A percentile compares a stretch with the other conserved stretches of the same genome.
These are phyloP conservation scores for Zaprionus lachaisei DNA, from an alignment of 1,140 invertebrate genomes.

Conservation along the genomic window DNA sequence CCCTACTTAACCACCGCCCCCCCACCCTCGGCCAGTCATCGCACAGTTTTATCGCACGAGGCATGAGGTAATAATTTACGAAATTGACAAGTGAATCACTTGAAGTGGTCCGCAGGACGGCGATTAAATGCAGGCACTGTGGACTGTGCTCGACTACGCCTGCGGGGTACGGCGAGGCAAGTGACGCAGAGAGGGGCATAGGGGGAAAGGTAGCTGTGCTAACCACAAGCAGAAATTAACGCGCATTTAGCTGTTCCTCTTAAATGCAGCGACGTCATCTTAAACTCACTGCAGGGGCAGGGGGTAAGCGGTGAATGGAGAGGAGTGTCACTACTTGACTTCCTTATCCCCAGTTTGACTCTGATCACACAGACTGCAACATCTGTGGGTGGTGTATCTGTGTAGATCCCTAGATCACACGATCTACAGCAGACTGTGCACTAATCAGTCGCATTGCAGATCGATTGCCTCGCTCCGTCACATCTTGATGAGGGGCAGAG, in stretches of 20 bases:
- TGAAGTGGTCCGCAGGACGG: slow-evolving; percentile 21
- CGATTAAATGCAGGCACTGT: slow-evolving; percentile 7
- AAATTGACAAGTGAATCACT: slow-evolving; percentile 79
- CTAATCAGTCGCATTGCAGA: background rate
- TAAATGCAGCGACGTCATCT: slow-evolving; percentile 67
- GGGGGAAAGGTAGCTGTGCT: background rate
- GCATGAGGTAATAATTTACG: slow-evolving; percentile 77
- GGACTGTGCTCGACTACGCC: background rate
- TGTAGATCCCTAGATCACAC: background rate
- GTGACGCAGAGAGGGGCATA: background rate
- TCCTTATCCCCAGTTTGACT: slow-evolving; percentile 36
- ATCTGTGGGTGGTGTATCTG: too few relatives aligned
- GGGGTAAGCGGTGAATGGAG: slow-evolving; percentile 15
- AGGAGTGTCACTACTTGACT: slow-evolving; percentile 71
- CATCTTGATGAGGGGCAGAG: background rate
- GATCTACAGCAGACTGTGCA: background rate
- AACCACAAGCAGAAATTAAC: slow-evolving; percentile 66
- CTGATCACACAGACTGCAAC: too few relatives aligned
- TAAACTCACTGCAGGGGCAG: slow-evolving; percentile 1
- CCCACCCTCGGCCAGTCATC: slow-evolving; percentile 16
- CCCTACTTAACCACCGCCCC: background rate
- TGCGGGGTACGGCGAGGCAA: background rate
- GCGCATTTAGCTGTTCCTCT: slow-evolving; percentile 77
- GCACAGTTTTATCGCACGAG: slow-evolving; percentile 44
- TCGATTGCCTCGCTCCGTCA: background rate